A percentile compares a stretch with the other conserved stretches of the same genome.
Conservation (phyloP, 2,797 vertebrate genomes). For the Sandelia bainsii region DNA sequence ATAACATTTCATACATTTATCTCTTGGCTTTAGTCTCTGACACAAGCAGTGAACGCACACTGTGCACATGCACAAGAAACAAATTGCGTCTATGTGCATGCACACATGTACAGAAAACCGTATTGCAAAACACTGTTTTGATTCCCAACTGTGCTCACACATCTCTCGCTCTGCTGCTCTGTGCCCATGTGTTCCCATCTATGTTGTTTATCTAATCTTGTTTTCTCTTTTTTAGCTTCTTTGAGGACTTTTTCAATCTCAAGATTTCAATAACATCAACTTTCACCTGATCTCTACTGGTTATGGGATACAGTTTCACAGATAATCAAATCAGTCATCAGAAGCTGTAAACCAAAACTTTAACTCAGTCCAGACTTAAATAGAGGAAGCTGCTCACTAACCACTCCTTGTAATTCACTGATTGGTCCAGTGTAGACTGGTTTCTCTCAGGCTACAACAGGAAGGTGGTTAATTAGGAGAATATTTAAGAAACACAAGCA, state of each 20-base stretch:
- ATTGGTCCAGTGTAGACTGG: too few species aligned
- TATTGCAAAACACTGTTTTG: slow-evolving; percentile 64
- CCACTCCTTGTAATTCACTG: too few species aligned
- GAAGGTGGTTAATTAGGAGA: background rate
- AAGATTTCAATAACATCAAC: slow-evolving; percentile 24
- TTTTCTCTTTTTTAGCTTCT: slow-evolving; percentile 35
- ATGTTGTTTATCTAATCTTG: slow-evolving; percentile 23
- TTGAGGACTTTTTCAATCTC: slow-evolving; percentile 1
- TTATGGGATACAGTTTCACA: slow-evolving; percentile 9
- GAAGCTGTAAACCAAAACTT: too few species aligned
- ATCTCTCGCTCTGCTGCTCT: slow-evolving; percentile 29
- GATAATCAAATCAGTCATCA: too few species aligned
- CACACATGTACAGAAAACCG: slow-evolving; percentile 1
- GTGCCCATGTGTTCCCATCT: slow-evolving; percentile 35
- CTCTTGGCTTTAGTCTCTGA: slow-evolving; percentile 62
- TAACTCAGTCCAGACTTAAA: too few species aligned
- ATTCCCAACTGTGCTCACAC: slow-evolving; percentile 39
- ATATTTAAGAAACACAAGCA: background rate
- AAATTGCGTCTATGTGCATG: slow-evolving; percentile 5
- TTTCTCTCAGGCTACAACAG: background rate
- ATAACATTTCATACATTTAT: slow-evolving; percentile 84
- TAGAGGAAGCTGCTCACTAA: too few species aligned
- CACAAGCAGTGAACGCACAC: slow-evolving; percentile 56
- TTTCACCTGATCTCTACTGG: slow-evolving; percentile 30
- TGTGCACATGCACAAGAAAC: slow-evolving; percentile 8